A percentile compares a stretch with the other conserved stretches of the same genome.
Evolutionary conservation across 2,888 invertebrate species (phyloP).

Genomic region (Metallyticus violacea): DNA sequence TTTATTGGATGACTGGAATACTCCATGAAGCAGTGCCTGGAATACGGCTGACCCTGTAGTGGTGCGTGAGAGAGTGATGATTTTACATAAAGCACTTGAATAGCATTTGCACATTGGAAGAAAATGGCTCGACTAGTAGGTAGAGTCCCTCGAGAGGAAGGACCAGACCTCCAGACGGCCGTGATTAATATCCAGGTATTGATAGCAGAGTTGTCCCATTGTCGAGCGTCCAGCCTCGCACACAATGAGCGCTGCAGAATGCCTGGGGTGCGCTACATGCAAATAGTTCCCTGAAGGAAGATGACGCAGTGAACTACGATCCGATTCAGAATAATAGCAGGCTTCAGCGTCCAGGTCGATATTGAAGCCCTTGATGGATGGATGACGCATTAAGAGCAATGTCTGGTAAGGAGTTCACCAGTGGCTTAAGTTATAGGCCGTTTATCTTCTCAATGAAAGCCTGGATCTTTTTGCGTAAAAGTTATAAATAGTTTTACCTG

Average conservation of each 20-base stretch:
- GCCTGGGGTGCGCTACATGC: neutral
- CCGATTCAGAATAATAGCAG: neutral
- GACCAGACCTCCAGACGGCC: neutral
- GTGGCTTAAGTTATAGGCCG: neutral
- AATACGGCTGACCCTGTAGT: neutral
- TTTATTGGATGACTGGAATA: too few species aligned
- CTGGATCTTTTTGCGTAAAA: too few species aligned
- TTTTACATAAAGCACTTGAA: constrained; percentile 18
- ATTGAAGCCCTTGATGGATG: neutral
- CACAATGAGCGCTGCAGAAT: neutral
- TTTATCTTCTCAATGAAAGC: too few species aligned
- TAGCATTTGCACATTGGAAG: constrained; percentile 16
- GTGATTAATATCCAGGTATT: constrained; percentile 34
- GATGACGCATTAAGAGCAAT: neutral
- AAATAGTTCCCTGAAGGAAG: neutral
- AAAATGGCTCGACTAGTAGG: constrained; percentile 18
- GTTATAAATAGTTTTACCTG: too few species aligned
- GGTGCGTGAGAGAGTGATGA: neutral
- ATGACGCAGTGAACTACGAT: neutral
- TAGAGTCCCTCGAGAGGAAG: constrained; percentile 6
- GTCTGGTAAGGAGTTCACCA: neutral
- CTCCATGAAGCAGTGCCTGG: neutral
- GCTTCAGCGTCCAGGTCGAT: neutral
- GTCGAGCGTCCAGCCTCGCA: neutral
- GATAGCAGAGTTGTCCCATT: constrained; percentile 19